Conservation (phyloP, 2,113 vertebrate genomes). For the Microtus pennsylvanicus region DNA sequence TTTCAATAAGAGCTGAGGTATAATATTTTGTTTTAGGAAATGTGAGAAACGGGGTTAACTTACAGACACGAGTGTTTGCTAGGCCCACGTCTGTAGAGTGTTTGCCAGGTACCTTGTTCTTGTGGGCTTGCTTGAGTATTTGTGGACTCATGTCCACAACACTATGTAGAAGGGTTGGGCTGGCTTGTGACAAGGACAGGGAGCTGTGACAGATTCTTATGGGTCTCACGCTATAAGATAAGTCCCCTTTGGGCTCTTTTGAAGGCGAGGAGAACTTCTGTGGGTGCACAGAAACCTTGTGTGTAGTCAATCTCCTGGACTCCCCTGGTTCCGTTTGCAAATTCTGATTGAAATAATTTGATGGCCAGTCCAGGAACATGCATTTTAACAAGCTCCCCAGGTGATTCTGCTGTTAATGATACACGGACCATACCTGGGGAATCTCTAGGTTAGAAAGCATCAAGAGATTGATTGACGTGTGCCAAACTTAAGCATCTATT, state of each 20-base stretch:
- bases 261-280: neutral
- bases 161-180: accelerated
- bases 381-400: neutral
- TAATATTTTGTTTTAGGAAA: neutral
- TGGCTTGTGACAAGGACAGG: accelerated
- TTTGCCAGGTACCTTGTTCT: neutral
- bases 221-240: slow-evolving; percentile 56
- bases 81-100: neutral
- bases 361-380: neutral
- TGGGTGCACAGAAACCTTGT: slow-evolving; percentile 72
- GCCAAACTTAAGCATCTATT: neutral
- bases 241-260: slow-evolving; percentile 70
- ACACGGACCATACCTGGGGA: neutral
- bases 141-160: neutral
- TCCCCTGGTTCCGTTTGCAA: neutral
- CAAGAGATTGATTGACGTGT: neutral
- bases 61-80: neutral
- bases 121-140: neutral
- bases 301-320: neutral
- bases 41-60: neutral
- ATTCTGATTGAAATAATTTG: neutral
- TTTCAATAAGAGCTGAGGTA: neutral
- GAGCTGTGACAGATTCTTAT: slow-evolving; percentile 43
- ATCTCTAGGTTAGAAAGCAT: neutral
- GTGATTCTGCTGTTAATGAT: neutral